Evolutionary conservation across 2,888 invertebrate genomes (phyloP).

Genomic region (Pollenia griseotomentosa): DNA sequence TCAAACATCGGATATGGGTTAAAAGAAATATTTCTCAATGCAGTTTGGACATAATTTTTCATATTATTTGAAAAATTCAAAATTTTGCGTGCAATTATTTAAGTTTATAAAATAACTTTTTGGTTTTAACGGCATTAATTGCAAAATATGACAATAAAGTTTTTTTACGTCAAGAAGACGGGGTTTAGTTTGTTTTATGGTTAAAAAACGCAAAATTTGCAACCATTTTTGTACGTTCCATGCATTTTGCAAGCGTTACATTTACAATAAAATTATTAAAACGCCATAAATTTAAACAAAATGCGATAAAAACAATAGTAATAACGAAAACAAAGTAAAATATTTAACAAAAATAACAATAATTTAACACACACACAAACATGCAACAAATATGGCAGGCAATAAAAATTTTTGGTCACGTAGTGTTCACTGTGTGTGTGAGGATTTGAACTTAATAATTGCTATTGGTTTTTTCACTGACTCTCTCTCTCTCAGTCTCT

Average conservation of each 20-base stretch:
- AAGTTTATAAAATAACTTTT: background rate
- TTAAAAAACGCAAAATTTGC: background rate
- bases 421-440: background rate
- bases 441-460: too few relatives aligned
- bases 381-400: slow-evolving; percentile 51
- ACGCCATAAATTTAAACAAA: slow-evolving; percentile 60
- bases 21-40: too few relatives aligned
- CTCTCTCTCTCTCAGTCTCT: too few relatives aligned
- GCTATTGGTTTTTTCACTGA: too few relatives aligned
- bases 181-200: background rate
- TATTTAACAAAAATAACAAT: slow-evolving; percentile 21
- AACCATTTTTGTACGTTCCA: slow-evolving; percentile 3
- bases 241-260: slow-evolving; percentile 53
- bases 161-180: too few relatives aligned
- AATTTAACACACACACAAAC: slow-evolving; percentile 21
- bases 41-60: too few relatives aligned
- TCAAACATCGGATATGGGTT: too few relatives aligned
- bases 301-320: slow-evolving; percentile 68
- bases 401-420: slow-evolving; percentile 56
- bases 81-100: background rate
- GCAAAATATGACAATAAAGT: background rate
- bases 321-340: slow-evolving; percentile 73
- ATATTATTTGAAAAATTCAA: too few relatives aligned
- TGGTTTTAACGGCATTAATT: background rate
- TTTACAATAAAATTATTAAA: slow-evolving; percentile 42